phyloP scores from a whole-genome alignment of 2,888 invertebrate species.

The Epinotia brunnichana region DNA sequence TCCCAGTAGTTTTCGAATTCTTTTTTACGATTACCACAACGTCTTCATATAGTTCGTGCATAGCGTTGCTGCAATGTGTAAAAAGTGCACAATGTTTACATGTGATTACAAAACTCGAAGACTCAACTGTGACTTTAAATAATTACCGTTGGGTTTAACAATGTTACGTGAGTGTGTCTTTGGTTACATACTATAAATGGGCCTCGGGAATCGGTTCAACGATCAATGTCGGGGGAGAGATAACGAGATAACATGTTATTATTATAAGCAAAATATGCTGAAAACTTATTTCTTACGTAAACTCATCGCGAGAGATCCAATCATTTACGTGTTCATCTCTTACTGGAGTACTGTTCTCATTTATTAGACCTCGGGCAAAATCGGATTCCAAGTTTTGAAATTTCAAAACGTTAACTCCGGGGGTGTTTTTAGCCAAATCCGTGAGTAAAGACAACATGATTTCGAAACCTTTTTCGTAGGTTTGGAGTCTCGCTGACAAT shows the following conservation, averaged over 20 bases:
- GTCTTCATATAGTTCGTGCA: conserved; percentile 25
- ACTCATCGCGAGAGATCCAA: conserved; percentile 17
- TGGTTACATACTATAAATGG: too few relatives aligned
- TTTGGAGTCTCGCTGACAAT: conserved; percentile 25
- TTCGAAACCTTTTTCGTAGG: conserved; percentile 28
- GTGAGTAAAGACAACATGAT: conserved; percentile 32
- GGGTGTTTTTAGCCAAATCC: conserved; percentile 25
- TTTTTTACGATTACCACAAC: conserved; percentile 10
- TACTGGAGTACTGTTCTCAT: neutral
- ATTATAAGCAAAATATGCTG: neutral
- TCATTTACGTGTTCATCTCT: conserved; percentile 1
- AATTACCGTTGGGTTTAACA: too few relatives aligned
- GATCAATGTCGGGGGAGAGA: too few relatives aligned
- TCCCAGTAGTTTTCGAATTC: neutral
- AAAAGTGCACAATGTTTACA: too few relatives aligned
- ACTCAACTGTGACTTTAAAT: too few relatives aligned
- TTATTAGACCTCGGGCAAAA: neutral
- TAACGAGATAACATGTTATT: too few relatives aligned
- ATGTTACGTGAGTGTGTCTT: too few relatives aligned
- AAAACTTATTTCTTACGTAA: conserved; percentile 3
- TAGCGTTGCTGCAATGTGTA: conserved; percentile 21
- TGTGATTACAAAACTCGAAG: too few relatives aligned
- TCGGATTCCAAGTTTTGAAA: conserved; percentile 11
- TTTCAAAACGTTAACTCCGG: conserved; percentile 10
- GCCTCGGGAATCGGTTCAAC: too few relatives aligned